Evolutionary conservation across 2,113 vertebrate genomes (phyloP).

Genomic region (Megaceryle maxima): DNA sequence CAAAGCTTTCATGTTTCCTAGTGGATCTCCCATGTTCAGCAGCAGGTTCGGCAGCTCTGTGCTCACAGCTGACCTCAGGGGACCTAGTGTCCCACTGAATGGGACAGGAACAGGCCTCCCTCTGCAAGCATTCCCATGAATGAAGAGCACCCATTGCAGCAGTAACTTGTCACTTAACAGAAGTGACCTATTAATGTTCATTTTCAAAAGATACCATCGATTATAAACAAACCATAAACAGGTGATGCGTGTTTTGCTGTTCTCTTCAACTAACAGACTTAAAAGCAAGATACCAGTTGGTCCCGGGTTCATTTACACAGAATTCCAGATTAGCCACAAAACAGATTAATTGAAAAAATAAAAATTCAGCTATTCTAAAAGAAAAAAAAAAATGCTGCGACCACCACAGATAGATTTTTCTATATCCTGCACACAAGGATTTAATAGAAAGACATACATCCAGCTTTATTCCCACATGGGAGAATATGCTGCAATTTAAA

Average conservation of each 20-base stretch:
- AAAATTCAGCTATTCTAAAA: background rate
- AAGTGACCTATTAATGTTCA: background rate
- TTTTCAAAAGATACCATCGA: background rate
- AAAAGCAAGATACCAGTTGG: background rate
- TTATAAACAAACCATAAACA: background rate
- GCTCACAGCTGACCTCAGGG: background rate
- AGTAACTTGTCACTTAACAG: background rate
- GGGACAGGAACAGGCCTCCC: background rate
- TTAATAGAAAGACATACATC: background rate
- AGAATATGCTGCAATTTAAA: background rate
- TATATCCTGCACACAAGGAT: background rate
- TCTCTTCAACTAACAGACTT: background rate
- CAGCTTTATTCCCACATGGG: background rate
- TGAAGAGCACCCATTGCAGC: background rate
- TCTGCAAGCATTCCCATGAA: background rate
- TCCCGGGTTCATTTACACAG: background rate
- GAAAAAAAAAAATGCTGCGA: background rate
- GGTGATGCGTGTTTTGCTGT: fast-evolving
- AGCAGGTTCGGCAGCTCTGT: background rate
- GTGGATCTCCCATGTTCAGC: fast-evolving
- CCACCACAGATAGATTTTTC: background rate
- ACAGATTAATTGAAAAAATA: background rate
- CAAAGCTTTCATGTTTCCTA: background rate
- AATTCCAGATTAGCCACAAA: background rate
- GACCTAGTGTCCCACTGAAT: fast-evolving